phyloP scores from a whole-genome alignment of 2,113 vertebrate genomes.

The Chloebia gouldiae region DNA sequence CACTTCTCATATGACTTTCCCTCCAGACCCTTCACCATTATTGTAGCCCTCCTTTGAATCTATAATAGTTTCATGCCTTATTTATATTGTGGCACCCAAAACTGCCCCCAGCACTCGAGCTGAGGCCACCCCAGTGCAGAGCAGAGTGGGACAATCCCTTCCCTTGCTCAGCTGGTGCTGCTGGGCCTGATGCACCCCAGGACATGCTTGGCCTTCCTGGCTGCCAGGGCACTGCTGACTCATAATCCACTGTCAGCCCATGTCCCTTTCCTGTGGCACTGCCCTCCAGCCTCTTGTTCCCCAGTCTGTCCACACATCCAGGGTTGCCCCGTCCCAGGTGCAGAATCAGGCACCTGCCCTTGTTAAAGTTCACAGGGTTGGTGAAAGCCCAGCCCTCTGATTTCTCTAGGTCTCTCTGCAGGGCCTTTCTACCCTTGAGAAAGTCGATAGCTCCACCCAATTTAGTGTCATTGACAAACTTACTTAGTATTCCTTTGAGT shows the following conservation, averaged over 20 bases:
- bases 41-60: not conserved
- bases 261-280: not conserved
- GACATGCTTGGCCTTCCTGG: not conserved
- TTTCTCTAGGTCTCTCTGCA: not conserved
- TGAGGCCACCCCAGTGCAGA: not conserved
- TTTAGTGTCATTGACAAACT: not conserved
- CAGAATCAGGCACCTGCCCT: fast-evolving
- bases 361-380: not conserved
- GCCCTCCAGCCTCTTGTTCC: not conserved
- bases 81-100: not conserved
- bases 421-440: not conserved
- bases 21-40: not conserved
- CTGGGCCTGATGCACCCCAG: not conserved
- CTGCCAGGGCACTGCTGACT: not conserved
- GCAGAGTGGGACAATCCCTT: not conserved
- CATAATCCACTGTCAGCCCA: too few species aligned
- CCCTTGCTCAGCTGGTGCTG: fast-evolving
- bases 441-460: not conserved
- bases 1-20: not conserved
- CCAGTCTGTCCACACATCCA: not conserved
- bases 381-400: not conserved
- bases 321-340: not conserved
- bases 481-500: not conserved
- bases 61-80: not conserved
- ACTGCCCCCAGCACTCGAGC: fast-evolving